phyloP scores from a whole-genome alignment of 2,888 invertebrate genomes.

The Rhingia campestris region DNA sequence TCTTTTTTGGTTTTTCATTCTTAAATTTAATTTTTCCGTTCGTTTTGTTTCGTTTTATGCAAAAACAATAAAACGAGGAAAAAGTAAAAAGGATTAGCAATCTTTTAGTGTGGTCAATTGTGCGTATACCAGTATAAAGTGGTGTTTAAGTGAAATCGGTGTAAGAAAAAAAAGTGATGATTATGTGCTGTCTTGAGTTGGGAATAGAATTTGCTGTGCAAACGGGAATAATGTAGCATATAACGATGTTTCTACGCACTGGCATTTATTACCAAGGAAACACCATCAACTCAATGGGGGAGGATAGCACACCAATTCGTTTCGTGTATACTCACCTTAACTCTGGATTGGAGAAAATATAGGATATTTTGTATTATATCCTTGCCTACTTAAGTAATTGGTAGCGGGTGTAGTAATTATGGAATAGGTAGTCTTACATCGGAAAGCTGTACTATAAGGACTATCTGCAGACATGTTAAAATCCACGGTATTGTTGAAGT shows the following conservation, averaged over 20 bases:
- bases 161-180: constrained; percentile 22
- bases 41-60: constrained; percentile 9
- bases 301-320: background rate
- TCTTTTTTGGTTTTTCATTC: constrained; percentile 12
- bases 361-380: constrained; percentile 28
- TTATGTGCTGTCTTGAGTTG: constrained; percentile 14
- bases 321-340: constrained; percentile 39
- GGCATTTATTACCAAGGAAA: constrained; percentile 16
- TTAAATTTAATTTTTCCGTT: constrained; percentile 12
- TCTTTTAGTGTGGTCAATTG: constrained; percentile 16
- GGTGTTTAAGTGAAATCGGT: background rate
- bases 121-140: constrained; percentile 6
- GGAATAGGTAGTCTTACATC: too few species aligned
- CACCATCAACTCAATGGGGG: background rate
- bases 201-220: background rate
- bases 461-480: background rate
- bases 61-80: constrained; percentile 2
- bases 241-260: background rate
- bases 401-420: background rate
- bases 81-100: constrained; percentile 5
- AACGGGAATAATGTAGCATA: background rate
- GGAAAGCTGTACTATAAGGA: background rate
- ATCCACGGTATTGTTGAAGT: background rate
- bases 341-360: background rate
- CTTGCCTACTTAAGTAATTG: constrained; percentile 56